Base-by-base conservation (phyloP, 2,797 vertebrate species). In the Acanthiza pusilla region DNA sequence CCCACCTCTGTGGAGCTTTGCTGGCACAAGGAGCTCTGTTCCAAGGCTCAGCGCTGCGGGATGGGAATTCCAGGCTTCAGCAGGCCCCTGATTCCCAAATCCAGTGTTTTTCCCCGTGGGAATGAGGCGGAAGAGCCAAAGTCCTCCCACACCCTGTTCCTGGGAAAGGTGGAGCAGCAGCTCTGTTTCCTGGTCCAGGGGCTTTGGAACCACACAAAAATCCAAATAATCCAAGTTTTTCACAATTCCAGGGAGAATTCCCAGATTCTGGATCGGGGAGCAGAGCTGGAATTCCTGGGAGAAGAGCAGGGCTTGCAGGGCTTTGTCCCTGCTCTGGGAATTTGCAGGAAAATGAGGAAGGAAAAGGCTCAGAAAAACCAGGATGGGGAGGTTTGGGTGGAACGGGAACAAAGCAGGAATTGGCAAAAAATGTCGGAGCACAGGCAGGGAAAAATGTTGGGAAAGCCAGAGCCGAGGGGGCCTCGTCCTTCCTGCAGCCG, bases 81-180 rank as follows among this genome's bases (percentile, higher is more conserved):
- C 42, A 17, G n/a, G 11, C 11, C 19, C 63, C 57, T 1, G 2
- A 50, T 48, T 26, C 60, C 79, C 55, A 81, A 30, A 48, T 32
- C 9, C 1, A 21, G 15, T 0, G 20, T 16, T 87, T 85, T 42
- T 50, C 30, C 29, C 85, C 1, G 0, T 0, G 10, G 73, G 83
- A 82, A 70, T 0, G 1, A 11, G 34, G 57, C 21, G 7, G 94
- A 94, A 94, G 11, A 29, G 47, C 65, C 11, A 1, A 71, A 75
- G 63, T 63, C 65, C 85, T 88, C 32, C 92, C 92, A 51, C 92
- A 60, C 88, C 85, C 88, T 76, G 79, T 55, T 71, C 61, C 77
- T 8, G 11, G 48, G 76, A 45, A 32, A 83, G 71, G 79, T 5
- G 9, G 86, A 62, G 47, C 10, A 1, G 45, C 34, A 3, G 53